Evolutionary conservation across 2,888 invertebrate genomes (phyloP), one percentile per base, ranked within the genome.

Genomic region (Ctena decussata): DNA sequence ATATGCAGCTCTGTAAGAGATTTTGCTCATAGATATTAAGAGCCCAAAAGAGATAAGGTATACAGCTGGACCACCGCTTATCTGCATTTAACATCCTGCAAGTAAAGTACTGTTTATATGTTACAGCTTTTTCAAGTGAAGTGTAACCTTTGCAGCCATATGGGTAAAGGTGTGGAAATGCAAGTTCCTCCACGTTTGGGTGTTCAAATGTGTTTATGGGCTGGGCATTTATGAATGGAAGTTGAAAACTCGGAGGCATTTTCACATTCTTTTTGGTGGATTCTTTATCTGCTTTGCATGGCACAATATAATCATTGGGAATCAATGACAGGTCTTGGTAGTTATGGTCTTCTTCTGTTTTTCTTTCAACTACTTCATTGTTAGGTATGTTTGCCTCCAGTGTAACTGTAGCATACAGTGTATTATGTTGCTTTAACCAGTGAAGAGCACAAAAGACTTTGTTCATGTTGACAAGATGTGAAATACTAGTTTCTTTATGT

Each of bases 11-110:
- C 44, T 80, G 80, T 5, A 80, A 35, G 6, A 0, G 18, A 27
- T 81, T 21, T 53, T 81, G 80, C 65, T 85, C 80, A 81, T 74
- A 81, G 0, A 81, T 41, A 77, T 85, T 74, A 27, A 85, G 37
- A 24, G 75, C 69, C 85, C 81, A 85, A 49, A 78, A 80, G 18
- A 84, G 35, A 49, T 84, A 84, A 24, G 30, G 76, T 37, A 76
- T 41, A 46, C 27, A 46, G 41, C n/a, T 46, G 27, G 80, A 39
- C 84, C 80, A 80, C 32, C 84, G 24, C 21, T 37, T 60, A 41
- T 80, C 77, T n/a, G 72, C 57, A 39, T 80, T 80, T 27, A 84
- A 41, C 12, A 73, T 32, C 27, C 80, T 49, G 60, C 80, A 77
- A 60, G 53, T 72, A 39, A 84, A 65, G 53, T 84, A 80, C 41